Percentiles rank a stretch among this genome's conserved stretches.
These are phyloP conservation scores for Hyposoter didymator DNA, from an alignment of 2,888 invertebrate genomes.

Conservation along the genomic window DNA sequence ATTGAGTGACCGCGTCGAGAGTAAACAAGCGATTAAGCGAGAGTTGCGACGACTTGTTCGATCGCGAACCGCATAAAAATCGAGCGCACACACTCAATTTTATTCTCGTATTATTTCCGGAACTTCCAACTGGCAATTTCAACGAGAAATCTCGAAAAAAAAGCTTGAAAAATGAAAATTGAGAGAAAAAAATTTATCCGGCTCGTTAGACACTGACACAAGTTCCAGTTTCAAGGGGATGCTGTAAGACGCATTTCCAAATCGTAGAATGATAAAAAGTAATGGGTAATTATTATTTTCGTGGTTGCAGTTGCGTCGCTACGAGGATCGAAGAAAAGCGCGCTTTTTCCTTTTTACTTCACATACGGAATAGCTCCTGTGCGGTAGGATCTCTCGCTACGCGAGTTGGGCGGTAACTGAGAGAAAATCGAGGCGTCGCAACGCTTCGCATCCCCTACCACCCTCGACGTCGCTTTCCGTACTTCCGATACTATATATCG, in stretches of 20 bases:
- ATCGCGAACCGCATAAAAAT: constrained; percentile 1
- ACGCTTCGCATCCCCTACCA: constrained; percentile 77
- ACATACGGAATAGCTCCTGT: constrained; percentile 20
- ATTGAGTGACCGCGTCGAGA: background rate
- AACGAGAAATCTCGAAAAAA: background rate
- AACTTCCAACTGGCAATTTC: background rate
- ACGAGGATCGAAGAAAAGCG: constrained; percentile 64
- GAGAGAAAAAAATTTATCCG: background rate
- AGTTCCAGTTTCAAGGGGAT: background rate
- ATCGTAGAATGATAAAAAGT: background rate
- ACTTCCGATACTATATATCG: constrained; percentile 4
- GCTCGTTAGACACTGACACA: constrained; percentile 17
- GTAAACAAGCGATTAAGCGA: background rate
- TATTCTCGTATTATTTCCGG: background rate
- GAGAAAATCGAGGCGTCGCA: constrained; percentile 77
- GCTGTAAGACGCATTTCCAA: background rate
- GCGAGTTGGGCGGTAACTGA: constrained; percentile 82
- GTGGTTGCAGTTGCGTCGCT: background rate
- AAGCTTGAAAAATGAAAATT: background rate
- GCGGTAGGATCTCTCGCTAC: constrained; percentile 64
- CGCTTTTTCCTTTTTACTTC: constrained; percentile 61
- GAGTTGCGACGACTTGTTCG: background rate
- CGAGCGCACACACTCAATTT: background rate
- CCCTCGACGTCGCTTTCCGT: constrained; percentile 48
- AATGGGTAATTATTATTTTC: background rate